These are phyloP conservation scores for Chrosomus eos DNA, from an alignment of 2,797 vertebrate genomes.

Conservation along the genomic window DNA sequence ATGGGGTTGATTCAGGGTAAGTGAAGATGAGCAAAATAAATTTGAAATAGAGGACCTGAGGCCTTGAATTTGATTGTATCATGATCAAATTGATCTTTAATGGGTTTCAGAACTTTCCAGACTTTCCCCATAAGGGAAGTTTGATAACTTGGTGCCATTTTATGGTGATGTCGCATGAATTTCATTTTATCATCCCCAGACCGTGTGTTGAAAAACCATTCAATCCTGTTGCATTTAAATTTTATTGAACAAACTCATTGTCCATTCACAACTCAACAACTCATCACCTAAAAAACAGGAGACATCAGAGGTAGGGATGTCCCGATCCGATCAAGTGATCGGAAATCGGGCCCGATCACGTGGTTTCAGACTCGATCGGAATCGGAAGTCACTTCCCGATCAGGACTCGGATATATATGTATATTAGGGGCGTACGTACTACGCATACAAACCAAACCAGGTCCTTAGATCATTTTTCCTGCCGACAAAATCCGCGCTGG, in stretches of 20 bases:
- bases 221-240: not conserved
- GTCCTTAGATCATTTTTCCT: too few species aligned
- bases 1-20: not conserved
- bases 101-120: not conserved
- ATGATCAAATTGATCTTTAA: conserved; percentile 33
- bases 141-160: not conserved
- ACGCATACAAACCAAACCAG: too few species aligned
- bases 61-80: conserved; percentile 18
- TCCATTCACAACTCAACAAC: not conserved
- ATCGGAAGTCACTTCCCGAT: too few species aligned
- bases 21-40: not conserved
- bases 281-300: not conserved
- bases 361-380: too few species aligned
- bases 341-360: too few species aligned
- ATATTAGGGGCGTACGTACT: too few species aligned
- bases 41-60: not conserved
- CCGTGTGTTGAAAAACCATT: not conserved
- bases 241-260: not conserved
- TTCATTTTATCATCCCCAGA: not conserved
- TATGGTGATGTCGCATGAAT: not conserved
- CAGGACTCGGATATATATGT: too few species aligned
- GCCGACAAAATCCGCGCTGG: too few species aligned
- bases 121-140: not conserved
- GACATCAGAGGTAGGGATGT: too few species aligned
- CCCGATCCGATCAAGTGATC: too few species aligned